Conservation (phyloP, 2,113 vertebrate species). For the Neolamprologus caudopunctatus region DNA sequence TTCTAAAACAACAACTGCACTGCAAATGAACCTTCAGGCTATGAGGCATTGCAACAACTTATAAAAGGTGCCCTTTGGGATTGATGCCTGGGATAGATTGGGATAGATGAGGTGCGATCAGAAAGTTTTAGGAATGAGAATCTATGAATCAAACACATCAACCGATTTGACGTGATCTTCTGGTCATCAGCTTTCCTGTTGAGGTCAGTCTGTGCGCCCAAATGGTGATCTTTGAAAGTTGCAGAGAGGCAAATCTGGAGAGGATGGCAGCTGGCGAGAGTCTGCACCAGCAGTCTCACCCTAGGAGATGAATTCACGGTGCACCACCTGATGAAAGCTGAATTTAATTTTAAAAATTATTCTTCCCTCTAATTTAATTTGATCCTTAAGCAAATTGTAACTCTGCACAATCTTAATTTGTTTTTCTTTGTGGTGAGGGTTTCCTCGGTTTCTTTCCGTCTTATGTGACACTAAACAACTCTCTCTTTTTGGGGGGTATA, state of each 20-base stretch:
- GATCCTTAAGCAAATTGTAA: not conserved
- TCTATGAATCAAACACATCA: rapidly evolving
- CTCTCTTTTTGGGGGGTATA: not conserved
- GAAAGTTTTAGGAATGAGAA: not conserved
- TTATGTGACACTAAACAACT: not conserved
- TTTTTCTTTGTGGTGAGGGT: not conserved
- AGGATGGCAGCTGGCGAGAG: not conserved
- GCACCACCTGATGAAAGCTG: not conserved
- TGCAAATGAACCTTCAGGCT: not conserved
- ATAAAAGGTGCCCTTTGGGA: not conserved
- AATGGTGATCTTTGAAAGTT: not conserved
- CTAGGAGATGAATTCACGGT: not conserved
- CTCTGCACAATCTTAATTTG: not conserved
- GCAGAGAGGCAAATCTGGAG: not conserved
- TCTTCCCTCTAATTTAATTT: not conserved
- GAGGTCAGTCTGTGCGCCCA: not conserved
- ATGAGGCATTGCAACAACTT: too few species aligned
- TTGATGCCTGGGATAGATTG: not conserved
- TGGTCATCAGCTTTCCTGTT: not conserved
- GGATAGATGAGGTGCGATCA: not conserved
- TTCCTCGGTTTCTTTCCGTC: not conserved
- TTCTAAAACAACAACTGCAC: not conserved
- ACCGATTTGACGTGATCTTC: not conserved
- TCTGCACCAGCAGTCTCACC: rapidly evolving
- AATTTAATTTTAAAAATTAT: not conserved